These are phyloP conservation scores for Marcusenius ussheri DNA, from an alignment of 2,113 vertebrate species.

Conservation along the genomic window DNA sequence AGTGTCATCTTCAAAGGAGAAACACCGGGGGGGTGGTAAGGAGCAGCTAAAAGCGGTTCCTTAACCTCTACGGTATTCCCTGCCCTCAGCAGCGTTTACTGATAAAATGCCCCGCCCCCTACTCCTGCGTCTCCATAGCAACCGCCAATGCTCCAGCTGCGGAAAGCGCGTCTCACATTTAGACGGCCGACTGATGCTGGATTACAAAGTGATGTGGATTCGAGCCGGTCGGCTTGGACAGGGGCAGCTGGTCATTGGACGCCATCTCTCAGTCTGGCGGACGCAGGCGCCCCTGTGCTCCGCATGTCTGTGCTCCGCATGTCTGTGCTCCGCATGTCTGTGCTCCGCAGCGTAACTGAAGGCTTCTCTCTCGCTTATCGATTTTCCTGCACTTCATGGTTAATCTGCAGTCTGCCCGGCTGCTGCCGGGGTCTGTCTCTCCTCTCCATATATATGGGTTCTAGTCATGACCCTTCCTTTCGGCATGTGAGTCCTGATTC, in stretches of 20 bases:
- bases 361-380: constrained; percentile 4
- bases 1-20: background rate
- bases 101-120: background rate
- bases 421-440: background rate
- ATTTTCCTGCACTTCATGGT: constrained; percentile 6
- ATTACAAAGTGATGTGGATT: background rate
- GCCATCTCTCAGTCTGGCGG: background rate
- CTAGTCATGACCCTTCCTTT: background rate
- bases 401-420: background rate
- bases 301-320: background rate
- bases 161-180: background rate
- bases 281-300: background rate
- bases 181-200: background rate
- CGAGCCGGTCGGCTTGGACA: background rate
- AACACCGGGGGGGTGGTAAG: background rate
- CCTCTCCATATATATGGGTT: background rate
- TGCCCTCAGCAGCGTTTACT: background rate
- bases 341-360: background rate
- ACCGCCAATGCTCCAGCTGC: background rate
- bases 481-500: background rate
- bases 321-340: background rate
- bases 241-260: background rate
- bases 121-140: background rate
- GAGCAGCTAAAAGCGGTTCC: background rate
- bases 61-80: background rate